Evolutionary conservation across 2,888 invertebrate genomes (phyloP).

Genomic region (Carabus problematicus): DNA sequence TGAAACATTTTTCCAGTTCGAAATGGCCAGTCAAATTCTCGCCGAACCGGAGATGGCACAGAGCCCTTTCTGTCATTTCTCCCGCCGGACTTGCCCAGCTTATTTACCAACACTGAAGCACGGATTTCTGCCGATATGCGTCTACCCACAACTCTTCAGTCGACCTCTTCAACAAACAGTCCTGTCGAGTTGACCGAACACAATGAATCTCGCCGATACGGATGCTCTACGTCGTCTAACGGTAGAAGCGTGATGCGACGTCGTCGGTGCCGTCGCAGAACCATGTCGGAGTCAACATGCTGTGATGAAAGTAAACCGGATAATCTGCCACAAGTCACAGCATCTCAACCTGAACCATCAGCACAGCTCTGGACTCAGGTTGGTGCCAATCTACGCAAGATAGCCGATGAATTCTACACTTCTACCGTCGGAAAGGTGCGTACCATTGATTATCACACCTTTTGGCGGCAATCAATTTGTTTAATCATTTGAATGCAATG

Average conservation of each 20-base stretch:
- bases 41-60: conserved; percentile 42
- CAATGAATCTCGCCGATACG: conserved; percentile 20
- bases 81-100: conserved; percentile 35
- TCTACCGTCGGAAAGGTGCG: conserved; percentile 49
- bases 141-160: conserved; percentile 32
- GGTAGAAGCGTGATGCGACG: conserved; percentile 34
- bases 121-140: conserved; percentile 45
- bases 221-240: conserved; percentile 5
- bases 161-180: conserved; percentile 45
- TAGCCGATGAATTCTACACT: conserved; percentile 49
- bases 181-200: background rate
- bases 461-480: background rate
- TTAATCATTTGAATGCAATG: too few species aligned
- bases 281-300: conserved; percentile 50
- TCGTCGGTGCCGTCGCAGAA: conserved; percentile 46
- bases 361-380: conserved; percentile 53
- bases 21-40: conserved; percentile 30
- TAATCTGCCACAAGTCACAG: conserved; percentile 48
- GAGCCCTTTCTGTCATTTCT: conserved; percentile 47
- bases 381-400: conserved; percentile 51
- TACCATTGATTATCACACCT: conserved; percentile 16
- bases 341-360: conserved; percentile 29
- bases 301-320: conserved; percentile 51
- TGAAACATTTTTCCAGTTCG: conserved; percentile 34
- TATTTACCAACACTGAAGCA: conserved; percentile 9